Percentiles rank a stretch among this genome's conserved stretches.
Conservation (phyloP, 2,113 vertebrate species). For the Malurus alboscapulatus region DNA sequence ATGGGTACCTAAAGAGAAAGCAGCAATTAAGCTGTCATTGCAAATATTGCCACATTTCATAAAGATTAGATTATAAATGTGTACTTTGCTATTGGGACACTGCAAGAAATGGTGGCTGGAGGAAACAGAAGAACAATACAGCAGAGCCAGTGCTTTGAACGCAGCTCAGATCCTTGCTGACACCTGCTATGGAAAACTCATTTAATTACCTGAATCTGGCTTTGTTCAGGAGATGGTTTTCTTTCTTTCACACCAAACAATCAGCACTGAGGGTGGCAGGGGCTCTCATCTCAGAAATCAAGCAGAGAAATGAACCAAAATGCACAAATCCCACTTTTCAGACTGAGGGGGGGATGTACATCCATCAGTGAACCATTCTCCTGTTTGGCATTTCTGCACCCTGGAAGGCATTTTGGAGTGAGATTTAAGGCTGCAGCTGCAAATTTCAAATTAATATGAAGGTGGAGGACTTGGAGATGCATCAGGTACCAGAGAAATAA, state of each 20-base stretch:
- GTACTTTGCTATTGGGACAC: not conserved
- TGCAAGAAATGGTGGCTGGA: not conserved
- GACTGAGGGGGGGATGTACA: not conserved
- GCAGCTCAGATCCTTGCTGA: not conserved
- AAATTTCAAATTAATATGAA: not conserved
- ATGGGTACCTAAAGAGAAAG: not conserved
- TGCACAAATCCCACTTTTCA: not conserved
- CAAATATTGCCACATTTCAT: not conserved
- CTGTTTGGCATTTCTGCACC: not conserved
- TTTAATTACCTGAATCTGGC: no score
- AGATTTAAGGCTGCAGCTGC: not conserved
- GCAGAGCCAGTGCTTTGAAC: not conserved
- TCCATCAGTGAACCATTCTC: not conserved
- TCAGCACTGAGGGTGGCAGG: not conserved
- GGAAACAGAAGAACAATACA: not conserved
- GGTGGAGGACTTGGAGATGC: not conserved
- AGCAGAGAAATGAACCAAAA: not conserved
- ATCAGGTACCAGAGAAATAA: not conserved
- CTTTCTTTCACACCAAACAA: not conserved
- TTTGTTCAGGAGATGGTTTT: not conserved
- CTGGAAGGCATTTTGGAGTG: not conserved
- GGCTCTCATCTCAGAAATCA: not conserved
- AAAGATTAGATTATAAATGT: not conserved
- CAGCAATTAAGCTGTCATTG: not conserved
- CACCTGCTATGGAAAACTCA: rapidly evolving